Conservation (phyloP, 2,797 vertebrate genomes). For the Poliocrania exsul region DNA sequence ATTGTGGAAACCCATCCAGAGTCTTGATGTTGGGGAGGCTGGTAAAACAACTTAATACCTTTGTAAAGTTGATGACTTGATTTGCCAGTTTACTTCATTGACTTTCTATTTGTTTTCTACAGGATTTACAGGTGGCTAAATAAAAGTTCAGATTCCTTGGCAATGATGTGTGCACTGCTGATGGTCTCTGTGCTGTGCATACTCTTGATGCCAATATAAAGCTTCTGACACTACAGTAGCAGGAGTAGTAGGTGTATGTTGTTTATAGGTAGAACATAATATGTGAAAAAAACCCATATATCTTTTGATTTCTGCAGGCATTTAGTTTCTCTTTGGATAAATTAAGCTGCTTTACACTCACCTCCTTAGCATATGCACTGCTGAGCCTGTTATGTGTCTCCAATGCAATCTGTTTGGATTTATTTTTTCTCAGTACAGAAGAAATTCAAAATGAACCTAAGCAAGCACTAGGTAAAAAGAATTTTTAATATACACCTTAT, state of each 20-base stretch:
- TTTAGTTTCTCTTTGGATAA: conserved; percentile 23
- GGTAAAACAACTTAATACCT: not conserved
- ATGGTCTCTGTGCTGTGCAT: not conserved
- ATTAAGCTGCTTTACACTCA: not conserved
- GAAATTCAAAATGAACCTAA: conserved; percentile 3
- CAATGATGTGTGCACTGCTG: not conserved
- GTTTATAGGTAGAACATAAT: not conserved
- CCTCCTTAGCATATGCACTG: not conserved
- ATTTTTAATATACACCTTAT: not conserved
- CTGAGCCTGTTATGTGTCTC: not conserved
- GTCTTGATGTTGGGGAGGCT: not conserved
- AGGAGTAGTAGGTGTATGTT: not conserved
- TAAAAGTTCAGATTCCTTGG: not conserved
- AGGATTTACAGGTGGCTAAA: not conserved
- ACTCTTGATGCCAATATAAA: not conserved
- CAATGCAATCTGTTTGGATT: not conserved
- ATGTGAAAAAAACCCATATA: not conserved
- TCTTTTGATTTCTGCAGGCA: not conserved
- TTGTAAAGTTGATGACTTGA: not conserved
- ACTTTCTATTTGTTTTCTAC: not conserved
- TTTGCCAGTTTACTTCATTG: not conserved
- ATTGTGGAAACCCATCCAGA: not conserved
- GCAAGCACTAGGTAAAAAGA: not conserved
- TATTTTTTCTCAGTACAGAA: conserved; percentile 5
- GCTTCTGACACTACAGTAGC: not conserved